phyloP scores from a whole-genome alignment of 2,113 vertebrate genomes.

The Oncorhynchus gorbuscha region DNA sequence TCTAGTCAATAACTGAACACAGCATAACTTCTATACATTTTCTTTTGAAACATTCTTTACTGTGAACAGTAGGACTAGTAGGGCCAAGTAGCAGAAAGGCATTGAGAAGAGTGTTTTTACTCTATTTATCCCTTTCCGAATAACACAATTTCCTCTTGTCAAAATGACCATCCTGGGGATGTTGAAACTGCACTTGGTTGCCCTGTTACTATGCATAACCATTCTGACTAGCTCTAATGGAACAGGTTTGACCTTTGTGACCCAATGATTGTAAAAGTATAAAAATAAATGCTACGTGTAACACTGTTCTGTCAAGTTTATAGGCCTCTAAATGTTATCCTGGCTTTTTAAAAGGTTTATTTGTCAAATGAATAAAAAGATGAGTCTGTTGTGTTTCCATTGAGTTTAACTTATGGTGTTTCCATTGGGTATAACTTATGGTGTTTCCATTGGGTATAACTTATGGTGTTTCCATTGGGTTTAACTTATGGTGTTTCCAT shows the following conservation, averaged over 20 bases:
- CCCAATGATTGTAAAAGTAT: slow-evolving; percentile 66
- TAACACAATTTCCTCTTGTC: slow-evolving; percentile 36
- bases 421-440: slow-evolving; percentile 74
- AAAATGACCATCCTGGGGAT: slow-evolving; percentile 21
- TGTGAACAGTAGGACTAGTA: background rate
- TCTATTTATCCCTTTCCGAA: slow-evolving; percentile 45
- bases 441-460: slow-evolving; percentile 71
- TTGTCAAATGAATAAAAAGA: slow-evolving; percentile 66
- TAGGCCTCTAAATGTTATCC: slow-evolving; percentile 51
- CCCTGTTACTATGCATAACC: slow-evolving; percentile 42
- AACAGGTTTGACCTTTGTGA: slow-evolving; percentile 66
- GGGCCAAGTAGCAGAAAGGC: no score
- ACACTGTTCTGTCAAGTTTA: slow-evolving; percentile 64
- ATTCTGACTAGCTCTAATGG: background rate
- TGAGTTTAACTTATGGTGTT: slow-evolving; percentile 73
- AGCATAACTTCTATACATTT: background rate
- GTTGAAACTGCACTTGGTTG: slow-evolving; percentile 59
- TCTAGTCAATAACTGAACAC: no score
- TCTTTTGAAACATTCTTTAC: no score
- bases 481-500: no score
- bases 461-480: no score
- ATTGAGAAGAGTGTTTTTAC: slow-evolving; percentile 37
- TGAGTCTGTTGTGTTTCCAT: slow-evolving; percentile 65
- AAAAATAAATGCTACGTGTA: slow-evolving; percentile 66
- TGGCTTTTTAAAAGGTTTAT: slow-evolving; percentile 45